Conservation (phyloP, 2,888 invertebrate genomes). For the Lasioglossum calceatum region DNA sequence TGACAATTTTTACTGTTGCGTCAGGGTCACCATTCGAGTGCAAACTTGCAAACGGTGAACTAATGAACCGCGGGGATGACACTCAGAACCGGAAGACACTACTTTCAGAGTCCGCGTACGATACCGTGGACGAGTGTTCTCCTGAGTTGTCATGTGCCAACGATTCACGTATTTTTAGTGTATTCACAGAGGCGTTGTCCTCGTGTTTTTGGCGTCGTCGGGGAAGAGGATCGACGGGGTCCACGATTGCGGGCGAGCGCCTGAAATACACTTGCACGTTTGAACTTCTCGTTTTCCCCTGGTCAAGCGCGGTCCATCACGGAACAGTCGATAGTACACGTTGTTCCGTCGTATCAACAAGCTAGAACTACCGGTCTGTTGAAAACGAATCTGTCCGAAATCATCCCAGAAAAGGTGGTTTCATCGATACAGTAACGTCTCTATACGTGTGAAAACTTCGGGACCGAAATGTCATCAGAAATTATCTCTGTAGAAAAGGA, state of each 20-base stretch:
- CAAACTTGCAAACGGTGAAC: no score
- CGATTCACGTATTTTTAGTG: slow-evolving; percentile 69
- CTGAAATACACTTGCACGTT: slow-evolving; percentile 68
- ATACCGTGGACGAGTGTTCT: slow-evolving; percentile 13
- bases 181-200: slow-evolving; percentile 47
- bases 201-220: slow-evolving; percentile 34
- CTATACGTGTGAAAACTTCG: background rate
- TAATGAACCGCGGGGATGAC: background rate
- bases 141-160: slow-evolving; percentile 52
- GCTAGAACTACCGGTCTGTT: background rate
- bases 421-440: background rate
- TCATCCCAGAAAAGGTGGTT: no score
- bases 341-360: background rate
- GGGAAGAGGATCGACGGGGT: slow-evolving; percentile 33
- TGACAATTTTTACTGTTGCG: no score
- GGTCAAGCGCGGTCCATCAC: slow-evolving; percentile 43
- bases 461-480: background rate
- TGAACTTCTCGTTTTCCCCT: slow-evolving; percentile 62
- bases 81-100: slow-evolving; percentile 41
- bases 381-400: background rate
- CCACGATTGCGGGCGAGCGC: slow-evolving; percentile 65
- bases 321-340: slow-evolving; percentile 6
- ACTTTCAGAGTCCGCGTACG: slow-evolving; percentile 7
- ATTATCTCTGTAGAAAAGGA: background rate
- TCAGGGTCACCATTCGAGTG: no score